Conservation (phyloP, 30 jellyfish, hydroid and myxozoan genomes). For the Pseudorhiza aurosa region DNA sequence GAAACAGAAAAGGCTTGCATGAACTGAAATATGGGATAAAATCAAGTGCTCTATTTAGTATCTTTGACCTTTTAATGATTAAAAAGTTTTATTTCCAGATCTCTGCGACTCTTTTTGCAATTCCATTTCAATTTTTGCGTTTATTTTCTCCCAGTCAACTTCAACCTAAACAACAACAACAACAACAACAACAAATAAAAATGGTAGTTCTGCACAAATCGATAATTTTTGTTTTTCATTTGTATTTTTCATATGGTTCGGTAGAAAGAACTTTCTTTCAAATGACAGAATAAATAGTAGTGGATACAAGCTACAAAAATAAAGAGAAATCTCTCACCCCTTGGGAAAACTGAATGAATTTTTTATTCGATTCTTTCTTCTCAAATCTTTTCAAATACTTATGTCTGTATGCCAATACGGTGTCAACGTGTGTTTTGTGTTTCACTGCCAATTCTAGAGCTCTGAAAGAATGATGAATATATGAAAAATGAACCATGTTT, state of each 20-base stretch:
- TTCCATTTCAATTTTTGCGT: constrained; percentile 94
- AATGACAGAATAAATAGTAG: too few relatives aligned
- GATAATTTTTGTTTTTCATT: too few relatives aligned
- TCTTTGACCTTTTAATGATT: neutral
- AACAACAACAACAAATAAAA: too few relatives aligned
- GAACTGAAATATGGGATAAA: neutral
- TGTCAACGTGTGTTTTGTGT: constrained; percentile 98
- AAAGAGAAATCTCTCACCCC: constrained; percentile 75
- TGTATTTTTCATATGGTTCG: too few relatives aligned
- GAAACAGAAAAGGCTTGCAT: too few relatives aligned
- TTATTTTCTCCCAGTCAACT: constrained; percentile 97
- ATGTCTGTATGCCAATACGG: constrained; percentile 91
- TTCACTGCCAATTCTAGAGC: constrained; percentile 97
- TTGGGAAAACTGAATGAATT: constrained; percentile 88
- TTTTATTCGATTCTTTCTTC: constrained; percentile 83
- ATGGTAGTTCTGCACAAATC: neutral
- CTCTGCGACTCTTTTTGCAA: constrained; percentile 94
- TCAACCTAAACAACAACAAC: constrained; percentile 92
- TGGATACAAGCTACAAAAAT: too few relatives aligned
- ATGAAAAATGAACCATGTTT: neutral
- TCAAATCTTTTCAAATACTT: constrained; percentile 79
- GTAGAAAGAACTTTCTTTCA: too few relatives aligned
- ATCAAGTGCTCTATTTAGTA: neutral
- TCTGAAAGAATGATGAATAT: constrained; percentile 7
- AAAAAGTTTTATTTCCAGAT: constrained; percentile 44